Conservation (phyloP, 2,113 vertebrate genomes). For the Psilopsiagon aurifrons region DNA sequence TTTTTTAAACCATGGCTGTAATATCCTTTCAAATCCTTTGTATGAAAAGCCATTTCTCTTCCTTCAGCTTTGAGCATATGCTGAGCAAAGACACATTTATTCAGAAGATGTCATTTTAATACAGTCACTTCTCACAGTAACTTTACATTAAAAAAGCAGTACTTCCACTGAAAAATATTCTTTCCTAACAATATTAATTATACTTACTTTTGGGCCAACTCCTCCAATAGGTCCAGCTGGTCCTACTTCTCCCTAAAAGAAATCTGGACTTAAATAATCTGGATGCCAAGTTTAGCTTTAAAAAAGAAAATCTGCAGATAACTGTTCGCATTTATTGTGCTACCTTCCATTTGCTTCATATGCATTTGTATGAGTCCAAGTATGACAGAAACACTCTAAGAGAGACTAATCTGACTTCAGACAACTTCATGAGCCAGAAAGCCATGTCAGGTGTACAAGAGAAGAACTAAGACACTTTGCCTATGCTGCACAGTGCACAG, state of each 20-base stretch:
- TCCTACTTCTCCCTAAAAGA: conserved; percentile 91
- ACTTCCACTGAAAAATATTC: neutral
- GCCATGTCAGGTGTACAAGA: neutral
- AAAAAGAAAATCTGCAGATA: neutral
- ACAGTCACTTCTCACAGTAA: neutral
- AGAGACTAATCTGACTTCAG: neutral
- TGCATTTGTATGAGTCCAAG: neutral
- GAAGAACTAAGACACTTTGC: neutral
- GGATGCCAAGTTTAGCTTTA: neutral
- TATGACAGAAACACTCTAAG: neutral
- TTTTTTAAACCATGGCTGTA: neutral
- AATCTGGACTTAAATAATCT: neutral
- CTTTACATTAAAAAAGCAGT: neutral
- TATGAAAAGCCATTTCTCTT: neutral
- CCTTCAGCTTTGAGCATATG: neutral
- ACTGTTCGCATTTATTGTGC: neutral
- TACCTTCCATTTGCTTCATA: neutral
- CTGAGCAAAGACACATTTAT: neutral
- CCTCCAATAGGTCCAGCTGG: conserved; percentile 85
- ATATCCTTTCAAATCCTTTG: neutral
- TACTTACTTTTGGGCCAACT: conserved; percentile 86
- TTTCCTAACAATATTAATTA: neutral
- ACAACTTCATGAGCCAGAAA: neutral
- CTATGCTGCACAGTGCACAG: neutral
- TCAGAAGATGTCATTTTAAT: neutral